Base-by-base conservation (phyloP, 2,797 vertebrate species). In the Otolemur crassicaudatus region DNA sequence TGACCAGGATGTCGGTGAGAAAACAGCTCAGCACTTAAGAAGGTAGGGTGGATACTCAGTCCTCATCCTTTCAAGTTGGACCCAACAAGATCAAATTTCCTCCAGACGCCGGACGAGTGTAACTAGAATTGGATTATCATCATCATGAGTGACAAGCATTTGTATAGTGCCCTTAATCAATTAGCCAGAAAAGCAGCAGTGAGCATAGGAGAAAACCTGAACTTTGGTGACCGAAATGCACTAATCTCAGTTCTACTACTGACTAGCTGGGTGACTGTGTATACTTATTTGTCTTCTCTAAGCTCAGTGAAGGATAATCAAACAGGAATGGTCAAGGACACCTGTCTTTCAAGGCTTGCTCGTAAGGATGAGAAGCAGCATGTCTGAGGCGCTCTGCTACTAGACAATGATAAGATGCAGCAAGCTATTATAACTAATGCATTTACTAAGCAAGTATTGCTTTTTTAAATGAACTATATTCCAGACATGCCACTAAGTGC, bases 311-410 rank as follows among this genome's bases (percentile, higher is more conserved):
- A 40, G 19, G 31, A 67, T 0, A 34, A 60, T 5, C 5, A 63
- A 46, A 34, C 3, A 49, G 73, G 46, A 67, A 56, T 3, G 10
- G 53, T 12, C 49, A 27, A 16, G 3, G 14, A 65, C 5, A 11
- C 1, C 10, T 40, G 31, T 43, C 75, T 63, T 40, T n/a, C 3
- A 31, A 79, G 43, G 16, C 6, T 70, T 25, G 22, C 49, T 79
- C 3, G 1, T 17, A 56, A n/a, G 5, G 65, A 27, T 72, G 5
- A 53, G 40, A 81, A 31, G 34, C 23, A 69, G 34, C 0, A 9
- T 0, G 2, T 10, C 4, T 2, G 16, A 70, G 23, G 1, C 11
- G 16, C 20, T 37, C 19, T 25, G 70, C 22, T 56, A 49, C 3
- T 0, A 43, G 22, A 27, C 3, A 5, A 34, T 16, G 73, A 0